Conservation (phyloP, 2,113 vertebrate species). For the Osmerus mordax region DNA sequence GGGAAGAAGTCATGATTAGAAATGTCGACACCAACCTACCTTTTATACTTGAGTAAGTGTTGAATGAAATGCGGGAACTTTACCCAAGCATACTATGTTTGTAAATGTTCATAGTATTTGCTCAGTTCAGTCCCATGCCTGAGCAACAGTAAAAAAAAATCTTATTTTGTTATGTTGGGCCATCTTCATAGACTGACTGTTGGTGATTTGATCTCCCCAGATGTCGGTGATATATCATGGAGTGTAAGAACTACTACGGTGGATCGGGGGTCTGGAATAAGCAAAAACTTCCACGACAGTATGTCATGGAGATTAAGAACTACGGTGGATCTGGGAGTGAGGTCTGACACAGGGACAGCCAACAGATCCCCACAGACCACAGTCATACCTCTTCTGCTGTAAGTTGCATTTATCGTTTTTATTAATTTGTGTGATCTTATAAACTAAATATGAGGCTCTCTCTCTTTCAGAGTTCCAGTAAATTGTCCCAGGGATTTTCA, state of each 20-base stretch:
- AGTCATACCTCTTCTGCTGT: neutral
- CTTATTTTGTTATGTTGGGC: no score
- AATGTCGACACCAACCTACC: constrained; percentile 24
- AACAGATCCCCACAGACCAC: constrained; percentile 26
- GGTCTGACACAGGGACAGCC: constrained; percentile 34
- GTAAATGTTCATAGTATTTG: no score
- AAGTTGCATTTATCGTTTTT: neutral
- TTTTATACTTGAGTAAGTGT: constrained; percentile 38
- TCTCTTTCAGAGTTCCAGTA: neutral
- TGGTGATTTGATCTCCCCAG: no score
- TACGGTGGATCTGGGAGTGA: constrained; percentile 34
- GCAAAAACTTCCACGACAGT: neutral
- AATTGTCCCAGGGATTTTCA: constrained; percentile 8
- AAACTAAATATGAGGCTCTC: no score
- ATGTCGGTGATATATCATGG: neutral
- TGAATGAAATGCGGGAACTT: neutral
- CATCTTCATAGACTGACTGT: no score
- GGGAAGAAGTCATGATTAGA: constrained; percentile 25
- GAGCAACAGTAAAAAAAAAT: no score
- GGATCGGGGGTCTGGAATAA: constrained; percentile 26
- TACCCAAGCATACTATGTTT: no score
- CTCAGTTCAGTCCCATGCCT: no score
- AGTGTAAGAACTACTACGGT: constrained; percentile 15
- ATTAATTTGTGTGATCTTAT: neutral
- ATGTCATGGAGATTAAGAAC: constrained; percentile 1